Base-by-base conservation (phyloP, 2,888 invertebrate genomes). In the Cryptus viduatorius region DNA sequence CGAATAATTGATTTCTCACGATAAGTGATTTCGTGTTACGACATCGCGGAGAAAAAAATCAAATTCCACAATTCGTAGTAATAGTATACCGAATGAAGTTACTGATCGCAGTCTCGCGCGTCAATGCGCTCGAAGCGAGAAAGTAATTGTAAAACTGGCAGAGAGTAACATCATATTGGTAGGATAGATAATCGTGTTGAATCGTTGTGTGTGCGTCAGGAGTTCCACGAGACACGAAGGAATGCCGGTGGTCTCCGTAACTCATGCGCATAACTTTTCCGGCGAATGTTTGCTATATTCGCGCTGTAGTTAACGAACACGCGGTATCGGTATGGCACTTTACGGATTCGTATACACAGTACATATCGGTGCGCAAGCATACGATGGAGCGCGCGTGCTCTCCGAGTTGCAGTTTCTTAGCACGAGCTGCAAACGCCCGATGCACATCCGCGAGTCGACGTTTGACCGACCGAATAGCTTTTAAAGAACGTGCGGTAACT, bases 251-350 rank as follows among this genome's bases (percentile, higher is more conserved):
- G 29, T 12, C 29, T 16, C 65, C 42, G 19, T 14, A 37, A 14
- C 8, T 56, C 65, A 78, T 69, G 78, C 68, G 59, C 68, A 44
- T 16, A 37, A 78, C 42, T 71, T 59, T 82, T 61, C 61, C 48
- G 50, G 50, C 37, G 3, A 61, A 19, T 24, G 59, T 24, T 67
- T 61, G 14, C 50, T 61, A 31, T 31, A 73, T 83, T 72, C 67
- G 80, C 59, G 76, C 37, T 42, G 61, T 61, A 16, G 59, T 80
- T 80, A 84, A 84, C 72, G 61, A 77, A 31, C 83, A 84, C 83
- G 72, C 46, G 50, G 83, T 73, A 65, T 73, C 71, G 77, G 59
- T 77, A 72, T 84, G 80, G 48, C 68, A 72, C 76, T 77, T 67
- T 67, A 72, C 71, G 59, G 37, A 80, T 84, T 84, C 56, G 42